phyloP scores from a whole-genome alignment of 2,888 invertebrate species.

The Pycnomerus fuliginosus region DNA sequence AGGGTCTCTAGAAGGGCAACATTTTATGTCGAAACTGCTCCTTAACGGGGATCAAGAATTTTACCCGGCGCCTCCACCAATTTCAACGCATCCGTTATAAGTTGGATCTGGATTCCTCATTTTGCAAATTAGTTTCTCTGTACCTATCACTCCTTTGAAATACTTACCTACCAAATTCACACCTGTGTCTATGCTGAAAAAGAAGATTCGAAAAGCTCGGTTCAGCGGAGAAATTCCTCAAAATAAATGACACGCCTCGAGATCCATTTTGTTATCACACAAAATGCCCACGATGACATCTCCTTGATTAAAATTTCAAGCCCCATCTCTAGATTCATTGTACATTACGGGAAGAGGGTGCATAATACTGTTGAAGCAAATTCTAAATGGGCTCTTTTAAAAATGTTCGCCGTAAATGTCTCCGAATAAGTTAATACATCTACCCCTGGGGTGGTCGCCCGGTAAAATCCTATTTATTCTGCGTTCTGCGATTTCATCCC shows the following conservation, averaged over 20 bases:
- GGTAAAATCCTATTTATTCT: slow-evolving; percentile 15
- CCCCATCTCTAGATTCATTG: slow-evolving; percentile 10
- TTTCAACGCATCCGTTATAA: no score
- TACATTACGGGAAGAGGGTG: slow-evolving; percentile 5
- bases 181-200: no score
- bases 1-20: no score
- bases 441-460: slow-evolving; percentile 6
- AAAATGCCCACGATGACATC: slow-evolving; percentile 9
- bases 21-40: no score
- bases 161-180: no score
- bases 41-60: no score
- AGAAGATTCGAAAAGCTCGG: no score
- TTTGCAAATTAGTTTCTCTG: no score
- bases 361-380: slow-evolving; percentile 6
- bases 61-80: no score
- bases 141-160: no score
- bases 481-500: slow-evolving; percentile 10
- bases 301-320: slow-evolving; percentile 21
- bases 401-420: slow-evolving; percentile 16
- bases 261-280: slow-evolving; percentile 17
- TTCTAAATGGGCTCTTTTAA: slow-evolving; percentile 10
- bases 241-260: slow-evolving; percentile 15
- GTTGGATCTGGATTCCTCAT: no score
- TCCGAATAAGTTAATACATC: slow-evolving; percentile 16
- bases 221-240: no score